Conservation (phyloP, 1,140 invertebrate genomes). For the Drosophila chauvacae region DNA sequence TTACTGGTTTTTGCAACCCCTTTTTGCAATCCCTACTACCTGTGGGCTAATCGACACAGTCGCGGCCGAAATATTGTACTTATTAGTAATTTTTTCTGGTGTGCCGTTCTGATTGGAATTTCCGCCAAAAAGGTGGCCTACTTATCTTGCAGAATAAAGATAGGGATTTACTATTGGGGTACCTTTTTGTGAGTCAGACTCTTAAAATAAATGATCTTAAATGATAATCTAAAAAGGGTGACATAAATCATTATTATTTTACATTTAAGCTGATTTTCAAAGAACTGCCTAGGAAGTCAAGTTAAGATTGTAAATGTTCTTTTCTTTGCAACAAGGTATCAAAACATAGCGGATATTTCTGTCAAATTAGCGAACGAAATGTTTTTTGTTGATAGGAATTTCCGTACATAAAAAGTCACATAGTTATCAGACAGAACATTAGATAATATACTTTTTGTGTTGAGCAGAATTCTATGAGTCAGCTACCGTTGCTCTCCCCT, state of each 20-base stretch:
- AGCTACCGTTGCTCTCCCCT: constrained; percentile 24
- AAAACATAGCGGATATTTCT: background rate
- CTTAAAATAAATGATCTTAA: background rate
- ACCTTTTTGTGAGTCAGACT: background rate
- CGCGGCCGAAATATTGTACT: constrained; percentile 42
- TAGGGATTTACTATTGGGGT: background rate
- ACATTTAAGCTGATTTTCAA: background rate
- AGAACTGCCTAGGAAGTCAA: background rate
- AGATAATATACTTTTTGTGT: constrained; percentile 18
- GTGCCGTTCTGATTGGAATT: constrained; percentile 1
- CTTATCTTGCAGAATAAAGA: background rate
- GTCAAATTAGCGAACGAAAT: background rate
- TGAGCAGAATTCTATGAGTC: constrained; percentile 15
- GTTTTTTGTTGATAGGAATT: constrained; percentile 10
- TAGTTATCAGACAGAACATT: constrained; percentile 14
- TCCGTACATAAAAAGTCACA: constrained; percentile 20
- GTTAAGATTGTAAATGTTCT: background rate
- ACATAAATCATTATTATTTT: background rate
- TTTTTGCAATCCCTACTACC: constrained; percentile 58
- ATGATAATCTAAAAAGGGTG: background rate
- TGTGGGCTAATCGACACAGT: constrained; percentile 65
- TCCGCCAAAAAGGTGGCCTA: background rate
- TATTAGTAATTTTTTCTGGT: background rate
- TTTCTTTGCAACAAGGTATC: background rate
- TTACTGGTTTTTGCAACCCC: constrained; percentile 79